phyloP scores from a whole-genome alignment of 2,888 invertebrate genomes.

The Sericinus montela region DNA sequence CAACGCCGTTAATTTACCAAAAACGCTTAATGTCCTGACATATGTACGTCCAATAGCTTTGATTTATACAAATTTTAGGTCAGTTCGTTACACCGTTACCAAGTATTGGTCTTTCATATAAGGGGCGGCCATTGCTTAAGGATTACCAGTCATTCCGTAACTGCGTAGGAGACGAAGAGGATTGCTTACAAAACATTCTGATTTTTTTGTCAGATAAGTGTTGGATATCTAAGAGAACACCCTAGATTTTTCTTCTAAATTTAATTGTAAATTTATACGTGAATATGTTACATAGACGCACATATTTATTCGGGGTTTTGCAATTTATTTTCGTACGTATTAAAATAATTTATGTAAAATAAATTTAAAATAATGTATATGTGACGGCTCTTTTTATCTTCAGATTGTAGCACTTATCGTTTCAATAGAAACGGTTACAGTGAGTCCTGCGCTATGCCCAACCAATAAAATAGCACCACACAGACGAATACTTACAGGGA shows the following conservation, averaged over 20 bases:
- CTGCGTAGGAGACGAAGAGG: conserved; percentile 56
- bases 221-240: conserved; percentile 37
- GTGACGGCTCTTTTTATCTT: conserved; percentile 26
- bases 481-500: conserved; percentile 36
- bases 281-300: conserved; percentile 13
- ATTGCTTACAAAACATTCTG: conserved; percentile 43
- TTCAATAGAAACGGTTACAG: conserved; percentile 47
- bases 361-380: conserved; percentile 1
- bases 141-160: conserved; percentile 41
- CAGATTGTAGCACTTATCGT: conserved; percentile 31
- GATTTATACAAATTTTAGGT: conserved; percentile 21
- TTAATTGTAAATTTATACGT: conserved; percentile 3
- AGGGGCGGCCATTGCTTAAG: conserved; percentile 58
- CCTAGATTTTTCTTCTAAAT: conserved; percentile 11
- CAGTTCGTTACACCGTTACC: conserved; percentile 34
- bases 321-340: conserved; percentile 20
- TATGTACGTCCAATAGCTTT: neutral
- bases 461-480: conserved; percentile 71
- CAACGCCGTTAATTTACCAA: too few relatives aligned
- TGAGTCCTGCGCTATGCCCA: conserved; percentile 55
- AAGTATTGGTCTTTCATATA: conserved; percentile 35
- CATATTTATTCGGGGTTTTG: neutral
- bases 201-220: conserved; percentile 45
- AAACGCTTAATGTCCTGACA: too few relatives aligned
- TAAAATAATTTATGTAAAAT: conserved; percentile 3